These are phyloP conservation scores for Carabus problematicus DNA, from an alignment of 2,888 invertebrate species.

Conservation along the genomic window DNA sequence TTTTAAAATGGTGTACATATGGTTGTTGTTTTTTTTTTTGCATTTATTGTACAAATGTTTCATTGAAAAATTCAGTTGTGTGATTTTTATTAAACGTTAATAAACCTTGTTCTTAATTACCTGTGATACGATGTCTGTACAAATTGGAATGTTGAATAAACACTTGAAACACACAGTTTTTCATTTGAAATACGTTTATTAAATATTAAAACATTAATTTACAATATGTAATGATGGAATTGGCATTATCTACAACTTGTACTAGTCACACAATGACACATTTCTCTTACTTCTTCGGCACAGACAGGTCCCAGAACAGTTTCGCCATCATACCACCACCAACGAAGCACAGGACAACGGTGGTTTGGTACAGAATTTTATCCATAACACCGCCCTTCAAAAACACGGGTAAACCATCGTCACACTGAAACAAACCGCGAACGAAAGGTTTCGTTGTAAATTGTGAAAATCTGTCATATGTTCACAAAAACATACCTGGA, in stretches of 20 bases:
- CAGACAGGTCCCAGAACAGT: conserved; percentile 50
- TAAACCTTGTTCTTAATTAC: no score
- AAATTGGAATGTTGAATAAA: conserved; percentile 22
- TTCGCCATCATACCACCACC: conserved; percentile 54
- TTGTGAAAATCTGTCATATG: conserved; percentile 1
- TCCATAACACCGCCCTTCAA: conserved; percentile 67
- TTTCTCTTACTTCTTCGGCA: conserved; percentile 46
- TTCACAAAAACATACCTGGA: conserved; percentile 49
- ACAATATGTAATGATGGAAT: conserved; percentile 2
- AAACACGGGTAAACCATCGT: conserved; percentile 66
- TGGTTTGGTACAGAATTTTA: conserved; percentile 59
- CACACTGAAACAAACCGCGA: conserved; percentile 63
- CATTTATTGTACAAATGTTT: conserved; percentile 9
- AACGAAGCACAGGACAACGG: conserved; percentile 54
- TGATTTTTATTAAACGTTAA: no score
- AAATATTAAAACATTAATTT: conserved; percentile 22
- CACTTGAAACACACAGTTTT: not conserved
- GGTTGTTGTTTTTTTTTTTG: conserved; percentile 7
- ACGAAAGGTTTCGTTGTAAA: conserved; percentile 7
- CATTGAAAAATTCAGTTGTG: no score
- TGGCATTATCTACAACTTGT: conserved; percentile 18
- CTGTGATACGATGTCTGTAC: conserved; percentile 5
- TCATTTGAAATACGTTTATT: conserved; percentile 27
- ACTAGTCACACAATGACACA: conserved; percentile 4
- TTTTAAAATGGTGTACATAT: not conserved